Percentiles rank a stretch among this genome's conserved stretches.
Evolutionary conservation across 2,113 vertebrate species (phyloP).

Genomic region (Cyprinus carpio): DNA sequence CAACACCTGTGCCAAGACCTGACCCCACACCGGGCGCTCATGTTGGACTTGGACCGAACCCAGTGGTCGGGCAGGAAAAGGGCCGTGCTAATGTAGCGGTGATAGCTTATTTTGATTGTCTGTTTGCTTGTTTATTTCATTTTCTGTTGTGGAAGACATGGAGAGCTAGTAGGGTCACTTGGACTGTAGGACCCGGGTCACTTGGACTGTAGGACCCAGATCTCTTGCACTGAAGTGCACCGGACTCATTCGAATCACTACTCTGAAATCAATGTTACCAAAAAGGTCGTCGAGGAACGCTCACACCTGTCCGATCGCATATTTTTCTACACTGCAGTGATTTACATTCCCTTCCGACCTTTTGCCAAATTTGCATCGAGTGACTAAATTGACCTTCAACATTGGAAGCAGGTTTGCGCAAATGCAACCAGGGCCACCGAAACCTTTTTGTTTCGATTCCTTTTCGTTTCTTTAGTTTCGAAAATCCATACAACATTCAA

Average conservation of each 20-base stretch:
- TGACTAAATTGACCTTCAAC: constrained; percentile 52
- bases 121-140: constrained; percentile 35
- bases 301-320: constrained; percentile 57
- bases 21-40: constrained; percentile 23
- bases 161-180: constrained; percentile 65
- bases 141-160: constrained; percentile 49
- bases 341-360: constrained; percentile 74
- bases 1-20: constrained; percentile 55
- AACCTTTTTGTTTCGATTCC: neutral
- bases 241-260: constrained; percentile 59
- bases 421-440: constrained; percentile 38
- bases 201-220: constrained; percentile 73
- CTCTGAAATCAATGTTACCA: constrained; percentile 53
- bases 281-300: constrained; percentile 54
- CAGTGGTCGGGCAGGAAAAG: constrained; percentile 33
- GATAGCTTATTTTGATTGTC: constrained; percentile 44
- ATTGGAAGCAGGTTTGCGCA: constrained; percentile 53
- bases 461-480: constrained; percentile 44
- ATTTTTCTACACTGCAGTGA: constrained; percentile 64
- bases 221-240: constrained; percentile 59
- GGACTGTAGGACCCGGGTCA: constrained; percentile 74
- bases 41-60: constrained; percentile 40
- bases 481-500: constrained; percentile 66
- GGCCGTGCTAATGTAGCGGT: constrained; percentile 52
- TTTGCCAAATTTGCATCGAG: constrained; percentile 71